Evolutionary conservation across 1,140 invertebrate species (phyloP), one percentile per base, ranked within the genome.

Genomic region (Calosoma granatense): DNA sequence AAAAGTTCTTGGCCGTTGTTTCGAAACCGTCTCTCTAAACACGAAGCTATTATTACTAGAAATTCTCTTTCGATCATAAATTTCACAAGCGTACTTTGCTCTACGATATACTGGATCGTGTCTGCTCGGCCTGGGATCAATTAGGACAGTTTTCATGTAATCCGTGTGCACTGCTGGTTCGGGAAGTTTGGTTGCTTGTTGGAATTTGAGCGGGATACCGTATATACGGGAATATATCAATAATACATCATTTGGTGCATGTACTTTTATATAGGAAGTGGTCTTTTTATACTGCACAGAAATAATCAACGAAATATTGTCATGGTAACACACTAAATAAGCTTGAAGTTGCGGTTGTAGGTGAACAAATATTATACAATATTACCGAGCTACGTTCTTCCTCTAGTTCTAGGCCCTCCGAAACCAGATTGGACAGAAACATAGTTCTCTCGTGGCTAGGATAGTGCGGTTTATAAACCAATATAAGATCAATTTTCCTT

Each of bases 1-100:
- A 6, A 60, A 54, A 26, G n/a, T 56, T 17, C 41, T 59, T 30
- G 62, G 61, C 21, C 60, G 54, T 21, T 41, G 22, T 19, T 56
- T 56, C 9, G 58, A 56, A 14, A 67, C 22, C 22, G 57, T 60
- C 41, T 59, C 55, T 2, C 65, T 67, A 30, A 23, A 26, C 14
- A 55, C 14, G 15, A 30, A 20, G 14, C 20, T 11, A 20, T 53
- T 3, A 15, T 53, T 15, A 30, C n/a, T 36, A 22, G 21, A 52
- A 53, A 9, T 53, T 57, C 14, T 19, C 19, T 2, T 20, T 2
- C 6, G 21, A 2, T 14, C 53, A 53, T 26, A 53, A 17, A 30
- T 20, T 53, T 12, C 26, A 53, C 19, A 57, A 36, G n/a, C 15
- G 52, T 57, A 57, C 56, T 17, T 20, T 1, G 56, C 56, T 4